phyloP scores from a whole-genome alignment of 2,113 vertebrate genomes.

The Anser brachyrhynchus region DNA sequence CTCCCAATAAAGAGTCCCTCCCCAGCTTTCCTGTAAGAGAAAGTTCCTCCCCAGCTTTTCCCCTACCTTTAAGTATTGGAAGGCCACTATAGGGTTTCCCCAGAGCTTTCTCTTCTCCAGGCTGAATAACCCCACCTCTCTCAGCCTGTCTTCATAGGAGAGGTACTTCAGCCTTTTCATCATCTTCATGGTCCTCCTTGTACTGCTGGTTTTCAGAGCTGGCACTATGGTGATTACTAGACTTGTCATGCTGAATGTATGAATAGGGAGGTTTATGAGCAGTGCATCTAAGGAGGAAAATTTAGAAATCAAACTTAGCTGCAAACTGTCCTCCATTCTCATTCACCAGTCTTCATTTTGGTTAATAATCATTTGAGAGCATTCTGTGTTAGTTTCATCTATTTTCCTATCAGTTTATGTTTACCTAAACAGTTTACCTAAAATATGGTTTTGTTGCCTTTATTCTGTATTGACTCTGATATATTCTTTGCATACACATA shows the following conservation, averaged over 20 bases:
- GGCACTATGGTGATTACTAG: accelerated
- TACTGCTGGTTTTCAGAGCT: background rate
- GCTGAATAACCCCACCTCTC: too few relatives aligned
- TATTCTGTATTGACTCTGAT: background rate
- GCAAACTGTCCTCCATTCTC: background rate
- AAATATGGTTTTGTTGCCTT: background rate
- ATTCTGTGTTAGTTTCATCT: background rate
- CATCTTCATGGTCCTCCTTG: background rate
- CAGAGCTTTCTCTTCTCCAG: too few relatives aligned
- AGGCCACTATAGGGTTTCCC: too few relatives aligned
- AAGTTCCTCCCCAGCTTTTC: too few relatives aligned
- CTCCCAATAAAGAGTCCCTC: too few relatives aligned
- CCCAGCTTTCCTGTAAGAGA: too few relatives aligned
- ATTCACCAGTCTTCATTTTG: background rate
- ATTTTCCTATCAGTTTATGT: background rate
- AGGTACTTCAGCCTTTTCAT: too few relatives aligned
- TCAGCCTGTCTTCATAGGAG: too few relatives aligned
- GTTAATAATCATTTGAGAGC: background rate
- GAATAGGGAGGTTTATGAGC: background rate
- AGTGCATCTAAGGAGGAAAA: background rate
- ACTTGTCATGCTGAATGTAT: background rate
- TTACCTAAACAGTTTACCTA: background rate
- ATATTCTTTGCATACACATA: background rate
- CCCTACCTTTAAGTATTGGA: too few relatives aligned
- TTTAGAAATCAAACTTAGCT: background rate